Percentiles rank a stretch among this genome's conserved stretches.
Evolutionary conservation across 2,888 invertebrate species (phyloP).

Genomic region (Dryococelus australis): DNA sequence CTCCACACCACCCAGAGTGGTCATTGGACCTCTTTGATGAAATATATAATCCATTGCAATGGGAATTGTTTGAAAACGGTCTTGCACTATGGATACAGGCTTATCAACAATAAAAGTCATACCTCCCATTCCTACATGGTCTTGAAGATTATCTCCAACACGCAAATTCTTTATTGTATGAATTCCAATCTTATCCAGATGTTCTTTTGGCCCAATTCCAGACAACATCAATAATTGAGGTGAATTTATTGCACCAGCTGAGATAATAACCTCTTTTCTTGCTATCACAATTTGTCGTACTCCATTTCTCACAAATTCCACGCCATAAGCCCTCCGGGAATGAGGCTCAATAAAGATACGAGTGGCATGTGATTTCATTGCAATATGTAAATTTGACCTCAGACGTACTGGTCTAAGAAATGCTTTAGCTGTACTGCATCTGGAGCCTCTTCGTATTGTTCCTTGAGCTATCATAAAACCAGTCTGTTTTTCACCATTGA

Average conservation of each 20-base stretch:
- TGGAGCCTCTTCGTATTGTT: slow-evolving; percentile 76
- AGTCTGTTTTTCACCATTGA: slow-evolving; percentile 81
- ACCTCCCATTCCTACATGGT: slow-evolving; percentile 88
- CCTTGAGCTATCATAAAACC: slow-evolving; percentile 86
- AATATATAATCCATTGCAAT: slow-evolving; percentile 82
- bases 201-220: slow-evolving; percentile 78
- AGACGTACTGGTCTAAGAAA: slow-evolving; percentile 80
- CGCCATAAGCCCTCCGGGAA: slow-evolving; percentile 78
- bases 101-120: slow-evolving; percentile 82
- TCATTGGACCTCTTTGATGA: slow-evolving; percentile 84
- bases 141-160: slow-evolving; percentile 72
- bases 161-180: slow-evolving; percentile 75
- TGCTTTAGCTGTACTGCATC: slow-evolving; percentile 89
- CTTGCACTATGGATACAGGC: slow-evolving; percentile 83
- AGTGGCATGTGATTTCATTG: slow-evolving; percentile 81
- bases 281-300: slow-evolving; percentile 74
- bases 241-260: slow-evolving; percentile 90
- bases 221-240: slow-evolving; percentile 93
- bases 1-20: slow-evolving; percentile 86
- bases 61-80: slow-evolving; percentile 77
- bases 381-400: slow-evolving; percentile 80
- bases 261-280: slow-evolving; percentile 82
- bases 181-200: slow-evolving; percentile 74
- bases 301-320: slow-evolving; percentile 81
- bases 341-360: slow-evolving; percentile 76